phyloP scores from a whole-genome alignment of 2,797 vertebrate species.

The Pitangus sulphuratus region DNA sequence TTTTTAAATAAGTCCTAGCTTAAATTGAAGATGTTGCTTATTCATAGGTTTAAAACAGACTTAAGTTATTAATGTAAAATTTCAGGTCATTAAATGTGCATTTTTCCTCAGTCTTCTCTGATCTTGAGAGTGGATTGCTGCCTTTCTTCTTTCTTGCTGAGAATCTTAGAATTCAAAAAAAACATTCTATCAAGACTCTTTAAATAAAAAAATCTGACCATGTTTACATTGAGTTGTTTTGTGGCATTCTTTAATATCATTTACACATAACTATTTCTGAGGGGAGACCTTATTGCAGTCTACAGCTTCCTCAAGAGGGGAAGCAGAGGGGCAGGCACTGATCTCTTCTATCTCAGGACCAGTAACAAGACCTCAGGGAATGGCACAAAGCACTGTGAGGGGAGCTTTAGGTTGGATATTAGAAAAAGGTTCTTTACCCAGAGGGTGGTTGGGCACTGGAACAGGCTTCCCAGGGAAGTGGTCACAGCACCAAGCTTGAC shows the following conservation, averaged over 20 bases:
- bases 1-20: not conserved
- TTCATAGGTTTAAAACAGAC: not conserved
- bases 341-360: not conserved
- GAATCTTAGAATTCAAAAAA: not conserved
- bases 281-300: not conserved
- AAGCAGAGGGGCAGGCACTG: not conserved
- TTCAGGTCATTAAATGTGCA: not conserved
- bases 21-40: not conserved
- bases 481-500: not conserved
- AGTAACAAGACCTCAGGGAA: too few species aligned
- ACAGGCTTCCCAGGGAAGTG: too few species aligned
- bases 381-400: not conserved
- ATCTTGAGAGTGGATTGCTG: not conserved
- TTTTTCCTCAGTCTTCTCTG: not conserved
- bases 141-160: not conserved
- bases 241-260: not conserved
- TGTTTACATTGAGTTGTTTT: not conserved
- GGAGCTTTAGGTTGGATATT: not conserved
- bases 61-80: not conserved
- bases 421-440: not conserved
- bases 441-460: fast-evolving
- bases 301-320: not conserved
- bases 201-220: not conserved
- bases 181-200: not conserved
- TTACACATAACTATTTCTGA: not conserved